phyloP scores from a whole-genome alignment of 2,888 invertebrate genomes.

The Stegana nigrithorax region DNA sequence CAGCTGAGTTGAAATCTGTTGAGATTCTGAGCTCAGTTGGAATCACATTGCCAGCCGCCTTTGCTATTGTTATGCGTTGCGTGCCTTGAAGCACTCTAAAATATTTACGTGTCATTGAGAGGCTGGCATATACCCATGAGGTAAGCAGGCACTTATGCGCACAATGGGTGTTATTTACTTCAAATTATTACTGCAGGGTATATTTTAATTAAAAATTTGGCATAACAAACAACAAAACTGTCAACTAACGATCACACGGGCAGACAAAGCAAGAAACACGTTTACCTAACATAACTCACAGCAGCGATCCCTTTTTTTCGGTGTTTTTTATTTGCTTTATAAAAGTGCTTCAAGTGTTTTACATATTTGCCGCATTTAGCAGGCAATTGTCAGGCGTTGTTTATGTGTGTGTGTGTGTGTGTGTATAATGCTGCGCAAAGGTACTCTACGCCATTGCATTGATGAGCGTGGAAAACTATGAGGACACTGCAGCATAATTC shows the following conservation, averaged over 20 bases:
- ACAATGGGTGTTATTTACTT: neutral
- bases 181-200: neutral
- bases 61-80: too few species aligned
- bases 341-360: conserved; percentile 7
- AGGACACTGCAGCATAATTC: conserved; percentile 39
- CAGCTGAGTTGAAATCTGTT: too few species aligned
- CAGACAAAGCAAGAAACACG: too few species aligned
- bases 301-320: conserved; percentile 7
- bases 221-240: neutral
- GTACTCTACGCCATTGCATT: neutral
- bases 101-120: too few species aligned
- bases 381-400: too few species aligned
- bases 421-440: neutral
- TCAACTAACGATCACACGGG: neutral
- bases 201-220: neutral
- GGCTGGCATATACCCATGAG: too few species aligned
- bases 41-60: too few species aligned
- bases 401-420: too few species aligned
- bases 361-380: conserved; percentile 8
- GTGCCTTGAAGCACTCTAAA: too few species aligned
- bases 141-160: neutral
- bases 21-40: too few species aligned
- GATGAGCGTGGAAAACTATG: neutral
- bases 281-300: too few species aligned
- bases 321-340: neutral